Evolutionary conservation across 2,113 vertebrate species (phyloP).

Genomic region (Microtus ochrogaster): DNA sequence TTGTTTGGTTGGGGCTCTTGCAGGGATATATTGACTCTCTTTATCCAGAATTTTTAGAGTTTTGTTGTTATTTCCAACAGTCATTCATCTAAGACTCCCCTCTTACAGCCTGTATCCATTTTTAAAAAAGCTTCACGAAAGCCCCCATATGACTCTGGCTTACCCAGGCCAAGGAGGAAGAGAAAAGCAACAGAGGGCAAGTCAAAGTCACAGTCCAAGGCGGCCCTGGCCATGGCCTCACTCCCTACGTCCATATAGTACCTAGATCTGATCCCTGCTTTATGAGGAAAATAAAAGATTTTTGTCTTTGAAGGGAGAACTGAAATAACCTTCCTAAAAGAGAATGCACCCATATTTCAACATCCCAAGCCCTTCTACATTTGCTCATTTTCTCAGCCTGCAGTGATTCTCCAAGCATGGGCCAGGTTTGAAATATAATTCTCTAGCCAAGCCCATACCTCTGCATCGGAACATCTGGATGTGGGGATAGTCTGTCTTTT

Average conservation of each 20-base stretch:
- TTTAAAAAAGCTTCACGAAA: neutral
- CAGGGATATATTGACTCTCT: neutral
- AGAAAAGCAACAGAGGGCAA: neutral
- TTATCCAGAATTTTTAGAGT: neutral
- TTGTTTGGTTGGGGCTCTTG: neutral
- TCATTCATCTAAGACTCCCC: neutral
- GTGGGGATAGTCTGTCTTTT: neutral
- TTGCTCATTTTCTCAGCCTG: neutral
- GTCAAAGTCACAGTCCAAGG: neutral
- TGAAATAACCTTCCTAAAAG: neutral
- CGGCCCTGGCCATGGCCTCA: neutral
- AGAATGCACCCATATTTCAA: neutral
- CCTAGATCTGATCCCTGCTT: neutral
- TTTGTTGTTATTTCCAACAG: neutral
- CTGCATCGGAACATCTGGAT: neutral
- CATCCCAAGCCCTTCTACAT: neutral
- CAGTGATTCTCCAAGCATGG: neutral
- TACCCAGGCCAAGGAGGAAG: neutral
- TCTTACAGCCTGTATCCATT: neutral
- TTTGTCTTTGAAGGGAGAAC: neutral
- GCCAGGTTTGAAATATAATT: slow-evolving; percentile 9
- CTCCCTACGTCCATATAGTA: neutral
- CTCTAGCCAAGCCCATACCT: neutral
- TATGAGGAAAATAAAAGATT: neutral
- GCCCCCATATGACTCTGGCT: neutral